These are phyloP conservation scores for Ormyrus pomaceus DNA, from an alignment of 2,888 invertebrate genomes.

Conservation along the genomic window DNA sequence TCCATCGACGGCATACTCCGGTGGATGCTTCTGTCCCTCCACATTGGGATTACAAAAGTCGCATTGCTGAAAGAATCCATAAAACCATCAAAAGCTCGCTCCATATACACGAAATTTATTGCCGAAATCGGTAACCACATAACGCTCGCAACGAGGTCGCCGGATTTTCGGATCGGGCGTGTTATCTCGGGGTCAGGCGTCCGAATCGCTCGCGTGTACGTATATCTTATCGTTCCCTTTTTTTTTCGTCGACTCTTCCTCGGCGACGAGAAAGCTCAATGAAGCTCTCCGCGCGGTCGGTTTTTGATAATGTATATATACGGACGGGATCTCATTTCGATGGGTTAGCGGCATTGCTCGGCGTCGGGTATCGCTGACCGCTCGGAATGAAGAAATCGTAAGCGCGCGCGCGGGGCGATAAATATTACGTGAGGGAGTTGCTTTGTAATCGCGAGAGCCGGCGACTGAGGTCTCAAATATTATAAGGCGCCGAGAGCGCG, in stretches of 20 bases:
- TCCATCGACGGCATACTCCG: slow-evolving; percentile 96
- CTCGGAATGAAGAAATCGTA: slow-evolving; percentile 36
- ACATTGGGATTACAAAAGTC: slow-evolving; percentile 90
- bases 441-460: too few species aligned
- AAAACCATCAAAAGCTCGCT: too few species aligned
- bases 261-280: slow-evolving; percentile 28
- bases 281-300: slow-evolving; percentile 8
- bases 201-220: slow-evolving; percentile 49
- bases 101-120: too few species aligned
- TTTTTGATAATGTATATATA: neutral
- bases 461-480: too few species aligned
- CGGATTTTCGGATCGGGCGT: slow-evolving; percentile 9
- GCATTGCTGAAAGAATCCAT: slow-evolving; percentile 84
- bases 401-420: slow-evolving; percentile 24
- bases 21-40: slow-evolving; percentile 89
- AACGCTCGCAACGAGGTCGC: slow-evolving; percentile 19
- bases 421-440: slow-evolving; percentile 25
- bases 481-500: too few species aligned
- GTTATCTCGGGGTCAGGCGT: slow-evolving; percentile 67
- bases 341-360: slow-evolving; percentile 5
- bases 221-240: slow-evolving; percentile 52
- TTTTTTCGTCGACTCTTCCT: neutral
- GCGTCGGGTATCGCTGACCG: slow-evolving; percentile 53
- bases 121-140: too few species aligned
- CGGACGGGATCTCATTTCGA: slow-evolving; percentile 45